A percentile compares a stretch with the other conserved stretches of the same genome.
phyloP scores from a whole-genome alignment of 2,888 invertebrate species.

The Plagodis pulveraria region DNA sequence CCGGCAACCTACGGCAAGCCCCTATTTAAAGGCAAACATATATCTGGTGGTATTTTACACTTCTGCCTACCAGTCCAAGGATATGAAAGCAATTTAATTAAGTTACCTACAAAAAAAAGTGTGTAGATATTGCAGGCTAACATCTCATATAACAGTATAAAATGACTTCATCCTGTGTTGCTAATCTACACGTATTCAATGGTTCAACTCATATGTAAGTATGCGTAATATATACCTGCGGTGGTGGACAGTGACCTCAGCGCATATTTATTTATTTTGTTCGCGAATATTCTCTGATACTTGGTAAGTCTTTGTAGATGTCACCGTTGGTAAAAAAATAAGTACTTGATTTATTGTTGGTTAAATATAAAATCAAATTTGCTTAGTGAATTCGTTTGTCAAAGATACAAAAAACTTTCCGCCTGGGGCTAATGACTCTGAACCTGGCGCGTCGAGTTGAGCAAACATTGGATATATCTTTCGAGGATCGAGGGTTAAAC shows the following conservation, averaged over 20 bases:
- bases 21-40: not conserved
- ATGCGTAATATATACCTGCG: conserved; percentile 1
- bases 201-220: not conserved
- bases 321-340: conserved; percentile 6
- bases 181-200: not conserved
- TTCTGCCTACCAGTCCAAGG: too few species aligned
- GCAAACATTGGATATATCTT: conserved; percentile 35
- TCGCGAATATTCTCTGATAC: conserved; percentile 34
- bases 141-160: conserved; percentile 7
- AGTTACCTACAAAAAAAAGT: too few species aligned
- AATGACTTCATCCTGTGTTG: not conserved
- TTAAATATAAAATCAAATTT: conserved; percentile 12
- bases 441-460: conserved; percentile 27
- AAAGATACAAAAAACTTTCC: conserved; percentile 41
- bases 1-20: too few species aligned
- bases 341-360: conserved; percentile 3
- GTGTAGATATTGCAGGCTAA: not conserved
- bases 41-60: not conserved
- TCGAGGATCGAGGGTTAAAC: conserved; percentile 16
- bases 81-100: too few species aligned
- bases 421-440: conserved; percentile 55
- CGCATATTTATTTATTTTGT: conserved; percentile 12
- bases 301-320: conserved; percentile 2
- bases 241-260: conserved; percentile 25
- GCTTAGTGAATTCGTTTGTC: conserved; percentile 14